phyloP scores from a whole-genome alignment of 1,140 invertebrate species.

The Hycleus phaleratus region DNA sequence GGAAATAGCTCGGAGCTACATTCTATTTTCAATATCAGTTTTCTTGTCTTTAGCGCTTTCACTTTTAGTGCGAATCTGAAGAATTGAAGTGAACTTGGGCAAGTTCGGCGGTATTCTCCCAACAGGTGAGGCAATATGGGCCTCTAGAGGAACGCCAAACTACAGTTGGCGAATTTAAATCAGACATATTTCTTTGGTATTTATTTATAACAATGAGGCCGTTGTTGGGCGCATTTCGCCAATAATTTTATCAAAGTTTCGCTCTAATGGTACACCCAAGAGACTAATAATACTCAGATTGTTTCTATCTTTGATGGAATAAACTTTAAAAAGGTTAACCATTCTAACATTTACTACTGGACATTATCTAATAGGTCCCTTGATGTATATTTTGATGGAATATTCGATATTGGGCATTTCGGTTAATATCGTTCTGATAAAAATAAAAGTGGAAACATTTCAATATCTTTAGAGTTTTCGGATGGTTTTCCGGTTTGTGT shows the following conservation, averaged over 20 bases:
- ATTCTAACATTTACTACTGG: slow-evolving; percentile 24
- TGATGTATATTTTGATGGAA: neutral
- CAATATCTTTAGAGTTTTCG: no score
- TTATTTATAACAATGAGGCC: neutral
- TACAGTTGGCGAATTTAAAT: slow-evolving; percentile 18
- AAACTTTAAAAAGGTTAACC: slow-evolving; percentile 21
- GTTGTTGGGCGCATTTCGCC: slow-evolving; percentile 11
- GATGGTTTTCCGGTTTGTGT: no score
- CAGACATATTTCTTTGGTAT: slow-evolving; percentile 15
- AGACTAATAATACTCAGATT: slow-evolving; percentile 15
- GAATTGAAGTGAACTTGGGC: no score
- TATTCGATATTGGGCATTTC: no score
- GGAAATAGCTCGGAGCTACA: no score
- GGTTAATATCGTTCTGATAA: no score
- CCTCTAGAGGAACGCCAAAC: slow-evolving; percentile 4
- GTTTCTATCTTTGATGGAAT: slow-evolving; percentile 12
- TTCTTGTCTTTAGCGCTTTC: no score
- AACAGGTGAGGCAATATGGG: slow-evolving; percentile 16
- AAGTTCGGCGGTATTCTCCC: neutral
- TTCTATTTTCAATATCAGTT: no score
- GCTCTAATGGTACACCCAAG: slow-evolving; percentile 12
- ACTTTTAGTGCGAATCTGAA: no score
- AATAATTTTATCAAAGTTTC: slow-evolving; percentile 21
- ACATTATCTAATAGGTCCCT: slow-evolving; percentile 22
- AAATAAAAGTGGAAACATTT: no score